Percentiles rank a stretch among this genome's conserved stretches.
Conservation (phyloP, 2,113 vertebrate genomes). For the Morone chrysops region DNA sequence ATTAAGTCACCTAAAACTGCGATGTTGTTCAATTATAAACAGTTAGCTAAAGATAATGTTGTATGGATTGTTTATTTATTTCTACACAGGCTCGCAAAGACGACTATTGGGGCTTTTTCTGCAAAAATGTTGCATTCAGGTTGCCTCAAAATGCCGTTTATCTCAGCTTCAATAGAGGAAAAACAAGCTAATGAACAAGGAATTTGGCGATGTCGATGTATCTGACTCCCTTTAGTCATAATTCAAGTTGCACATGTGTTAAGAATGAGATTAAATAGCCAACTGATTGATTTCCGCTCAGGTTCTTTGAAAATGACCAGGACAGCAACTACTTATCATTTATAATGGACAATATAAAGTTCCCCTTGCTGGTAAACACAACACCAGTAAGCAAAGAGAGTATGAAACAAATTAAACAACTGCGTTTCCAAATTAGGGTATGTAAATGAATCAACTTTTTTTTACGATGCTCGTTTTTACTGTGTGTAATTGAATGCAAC, state of each 20-base stretch:
- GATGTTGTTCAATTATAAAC: no score
- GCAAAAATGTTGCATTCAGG: constrained; percentile 4
- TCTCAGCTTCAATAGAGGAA: no score
- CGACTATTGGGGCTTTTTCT: not conserved
- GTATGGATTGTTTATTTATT: not conserved
- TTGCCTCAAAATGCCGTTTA: not conserved
- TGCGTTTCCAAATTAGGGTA: not conserved
- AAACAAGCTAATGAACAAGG: not conserved
- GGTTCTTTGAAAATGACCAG: not conserved
- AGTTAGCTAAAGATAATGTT: not conserved
- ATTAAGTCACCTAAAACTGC: not conserved
- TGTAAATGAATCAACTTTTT: not conserved
- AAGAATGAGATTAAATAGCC: not conserved
- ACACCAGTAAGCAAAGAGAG: not conserved
- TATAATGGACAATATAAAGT: not conserved
- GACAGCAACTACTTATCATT: not conserved
- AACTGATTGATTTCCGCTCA: not conserved
- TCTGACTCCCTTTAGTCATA: not conserved
- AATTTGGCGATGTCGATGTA: not conserved
- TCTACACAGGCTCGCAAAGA: not conserved
- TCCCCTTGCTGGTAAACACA: not conserved
- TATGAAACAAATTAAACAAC: not conserved
- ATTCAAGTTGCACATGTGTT: not conserved
- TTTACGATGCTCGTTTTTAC: rapidly evolving
- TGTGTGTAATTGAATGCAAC: not conserved